phyloP scores from a whole-genome alignment of 2,888 invertebrate genomes.

The Mactromeris polynyma region DNA sequence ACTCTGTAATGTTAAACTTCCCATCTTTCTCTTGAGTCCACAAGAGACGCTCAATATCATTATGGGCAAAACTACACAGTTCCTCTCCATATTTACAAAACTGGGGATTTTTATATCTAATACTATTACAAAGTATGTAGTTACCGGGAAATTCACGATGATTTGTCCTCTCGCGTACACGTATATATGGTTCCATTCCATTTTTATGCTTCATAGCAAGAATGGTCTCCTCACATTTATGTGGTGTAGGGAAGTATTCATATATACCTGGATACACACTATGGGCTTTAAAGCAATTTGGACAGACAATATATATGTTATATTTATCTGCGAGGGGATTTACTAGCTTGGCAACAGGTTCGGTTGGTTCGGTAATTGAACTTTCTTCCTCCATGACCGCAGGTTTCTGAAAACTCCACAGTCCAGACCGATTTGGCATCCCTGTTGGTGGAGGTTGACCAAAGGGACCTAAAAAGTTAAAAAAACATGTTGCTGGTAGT shows the following conservation, averaged over 20 bases:
- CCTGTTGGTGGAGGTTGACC: slow-evolving; percentile 34
- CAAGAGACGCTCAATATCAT: slow-evolving; percentile 78
- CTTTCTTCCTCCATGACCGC: slow-evolving; percentile 42
- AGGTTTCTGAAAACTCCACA: slow-evolving; percentile 51
- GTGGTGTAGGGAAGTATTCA: slow-evolving; percentile 60
- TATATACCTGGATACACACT: slow-evolving; percentile 66
- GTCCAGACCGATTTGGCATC: not conserved
- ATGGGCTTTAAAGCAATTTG: slow-evolving; percentile 68
- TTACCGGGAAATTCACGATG: slow-evolving; percentile 81
- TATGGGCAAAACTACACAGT: slow-evolving; percentile 83
- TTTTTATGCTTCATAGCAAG: slow-evolving; percentile 73
- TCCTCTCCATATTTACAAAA: slow-evolving; percentile 78
- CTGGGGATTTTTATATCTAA: slow-evolving; percentile 62
- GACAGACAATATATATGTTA: slow-evolving; percentile 75
- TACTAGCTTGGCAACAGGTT: slow-evolving; percentile 48
- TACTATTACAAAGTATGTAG: slow-evolving; percentile 81
- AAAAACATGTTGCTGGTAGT: not conserved
- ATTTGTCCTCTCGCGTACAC: slow-evolving; percentile 80
- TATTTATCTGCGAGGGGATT: slow-evolving; percentile 72
- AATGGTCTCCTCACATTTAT: slow-evolving; percentile 81
- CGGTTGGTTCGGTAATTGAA: slow-evolving; percentile 11
- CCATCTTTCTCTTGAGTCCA: slow-evolving; percentile 85
- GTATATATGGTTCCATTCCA: slow-evolving; percentile 68
- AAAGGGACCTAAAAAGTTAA: slow-evolving; percentile 30
- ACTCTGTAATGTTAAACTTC: slow-evolving; percentile 82